Percentiles rank a stretch among this genome's conserved stretches.
phyloP scores from a whole-genome alignment of 2,797 vertebrate genomes.

The Morelia viridis region DNA sequence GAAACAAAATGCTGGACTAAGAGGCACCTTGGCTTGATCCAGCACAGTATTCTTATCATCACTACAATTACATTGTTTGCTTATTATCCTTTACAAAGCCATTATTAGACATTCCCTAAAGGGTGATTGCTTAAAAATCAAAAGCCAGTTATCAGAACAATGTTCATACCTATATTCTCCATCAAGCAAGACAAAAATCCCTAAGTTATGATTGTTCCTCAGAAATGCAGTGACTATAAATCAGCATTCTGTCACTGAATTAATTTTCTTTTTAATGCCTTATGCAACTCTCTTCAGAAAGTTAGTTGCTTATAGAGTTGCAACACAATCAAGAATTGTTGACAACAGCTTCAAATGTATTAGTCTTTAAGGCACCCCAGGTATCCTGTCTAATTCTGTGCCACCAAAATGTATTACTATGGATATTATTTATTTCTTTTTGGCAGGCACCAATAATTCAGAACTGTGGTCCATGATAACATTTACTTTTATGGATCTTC shows the following conservation, averaged over 20 bases:
- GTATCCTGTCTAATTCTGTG: no score
- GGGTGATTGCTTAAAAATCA: neutral
- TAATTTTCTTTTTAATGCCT: neutral
- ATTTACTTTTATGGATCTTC: no score
- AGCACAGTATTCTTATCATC: neutral
- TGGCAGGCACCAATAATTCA: slow-evolving; percentile 8
- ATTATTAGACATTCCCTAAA: neutral
- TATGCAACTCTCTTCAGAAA: neutral
- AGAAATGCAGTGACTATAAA: neutral
- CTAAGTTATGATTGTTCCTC: neutral
- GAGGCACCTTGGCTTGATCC: neutral
- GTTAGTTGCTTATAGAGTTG: neutral
- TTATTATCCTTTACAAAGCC: neutral
- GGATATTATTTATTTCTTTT: slow-evolving; percentile 30
- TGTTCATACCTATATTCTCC: neutral
- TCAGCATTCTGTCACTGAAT: neutral
- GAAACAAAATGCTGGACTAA: neutral
- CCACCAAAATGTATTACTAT: neutral
- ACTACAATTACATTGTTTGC: neutral
- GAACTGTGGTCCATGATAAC: neutral
- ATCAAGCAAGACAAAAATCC: neutral
- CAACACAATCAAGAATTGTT: neutral
- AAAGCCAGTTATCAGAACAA: neutral
- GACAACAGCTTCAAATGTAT: no score
- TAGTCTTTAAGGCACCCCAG: neutral